These are phyloP conservation scores for Macaria notata DNA, from an alignment of 2,888 invertebrate genomes.

Conservation along the genomic window DNA sequence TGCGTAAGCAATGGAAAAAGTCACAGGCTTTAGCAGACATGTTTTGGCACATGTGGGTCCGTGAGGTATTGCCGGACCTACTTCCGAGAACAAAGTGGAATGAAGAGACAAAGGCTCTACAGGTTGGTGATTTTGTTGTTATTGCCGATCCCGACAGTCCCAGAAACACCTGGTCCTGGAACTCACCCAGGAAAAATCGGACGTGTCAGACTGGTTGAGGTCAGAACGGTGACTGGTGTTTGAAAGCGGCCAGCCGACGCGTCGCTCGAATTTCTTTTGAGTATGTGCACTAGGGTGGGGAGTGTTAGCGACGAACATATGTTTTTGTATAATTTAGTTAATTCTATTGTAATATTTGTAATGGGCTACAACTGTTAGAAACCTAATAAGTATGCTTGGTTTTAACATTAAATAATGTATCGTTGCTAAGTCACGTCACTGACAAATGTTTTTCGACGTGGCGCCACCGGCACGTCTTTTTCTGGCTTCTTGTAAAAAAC, in stretches of 20 bases:
- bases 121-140: conserved; percentile 17
- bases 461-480: too few species aligned
- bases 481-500: too few species aligned
- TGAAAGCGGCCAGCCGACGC: conserved; percentile 3
- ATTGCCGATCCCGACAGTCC: conserved; percentile 2
- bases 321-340: not conserved
- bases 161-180: conserved; percentile 4
- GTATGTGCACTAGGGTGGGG: conserved; percentile 15
- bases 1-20: conserved; percentile 25
- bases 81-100: conserved; percentile 15
- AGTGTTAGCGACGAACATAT: not conserved
- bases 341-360: too few species aligned
- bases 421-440: too few species aligned
- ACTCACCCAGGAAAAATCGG: not conserved
- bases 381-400: too few species aligned
- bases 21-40: conserved; percentile 24
- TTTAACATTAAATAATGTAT: too few species aligned
- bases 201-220: conserved; percentile 8
- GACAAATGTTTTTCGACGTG: too few species aligned
- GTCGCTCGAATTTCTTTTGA: not conserved
- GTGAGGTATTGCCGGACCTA: conserved; percentile 26
- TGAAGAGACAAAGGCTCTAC: conserved; percentile 3
- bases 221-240: not conserved
- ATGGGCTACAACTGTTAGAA: too few species aligned
- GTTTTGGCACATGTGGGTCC: conserved; percentile 26